Percentiles rank a stretch among this genome's conserved stretches.
phyloP scores from a whole-genome alignment of 2,113 vertebrate genomes.

The Arvicanthis niloticus region DNA sequence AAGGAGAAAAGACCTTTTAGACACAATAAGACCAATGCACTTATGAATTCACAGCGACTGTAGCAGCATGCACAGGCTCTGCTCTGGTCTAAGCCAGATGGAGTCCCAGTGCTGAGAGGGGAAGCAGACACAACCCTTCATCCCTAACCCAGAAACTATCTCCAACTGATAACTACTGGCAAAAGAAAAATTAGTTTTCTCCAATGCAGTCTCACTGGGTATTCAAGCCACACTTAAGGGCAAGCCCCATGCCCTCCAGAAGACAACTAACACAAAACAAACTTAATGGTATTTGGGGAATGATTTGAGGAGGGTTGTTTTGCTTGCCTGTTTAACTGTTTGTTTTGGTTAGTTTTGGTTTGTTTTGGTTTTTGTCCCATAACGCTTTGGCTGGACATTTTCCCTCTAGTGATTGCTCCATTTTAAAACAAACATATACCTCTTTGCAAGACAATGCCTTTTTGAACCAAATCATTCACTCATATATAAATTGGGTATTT shows the following conservation, averaged over 20 bases:
- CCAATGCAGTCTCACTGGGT: background rate
- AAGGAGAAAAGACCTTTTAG: background rate
- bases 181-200: background rate
- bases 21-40: background rate
- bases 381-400: background rate
- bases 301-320: background rate
- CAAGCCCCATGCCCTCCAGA: background rate
- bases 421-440: background rate
- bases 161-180: background rate
- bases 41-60: background rate
- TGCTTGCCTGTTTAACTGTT: background rate
- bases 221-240: background rate
- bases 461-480: background rate
- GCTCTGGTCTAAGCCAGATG: background rate
- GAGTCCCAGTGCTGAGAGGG: background rate
- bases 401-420: background rate
- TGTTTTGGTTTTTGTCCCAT: background rate
- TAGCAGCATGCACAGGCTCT: background rate
- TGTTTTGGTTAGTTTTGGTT: background rate
- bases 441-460: background rate
- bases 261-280: background rate
- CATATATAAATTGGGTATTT: background rate
- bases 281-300: accelerated
- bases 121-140: background rate
- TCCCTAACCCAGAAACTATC: background rate